Base-by-base conservation (phyloP, 2,797 vertebrate genomes). In the Arnoldichthys spilopterus region DNA sequence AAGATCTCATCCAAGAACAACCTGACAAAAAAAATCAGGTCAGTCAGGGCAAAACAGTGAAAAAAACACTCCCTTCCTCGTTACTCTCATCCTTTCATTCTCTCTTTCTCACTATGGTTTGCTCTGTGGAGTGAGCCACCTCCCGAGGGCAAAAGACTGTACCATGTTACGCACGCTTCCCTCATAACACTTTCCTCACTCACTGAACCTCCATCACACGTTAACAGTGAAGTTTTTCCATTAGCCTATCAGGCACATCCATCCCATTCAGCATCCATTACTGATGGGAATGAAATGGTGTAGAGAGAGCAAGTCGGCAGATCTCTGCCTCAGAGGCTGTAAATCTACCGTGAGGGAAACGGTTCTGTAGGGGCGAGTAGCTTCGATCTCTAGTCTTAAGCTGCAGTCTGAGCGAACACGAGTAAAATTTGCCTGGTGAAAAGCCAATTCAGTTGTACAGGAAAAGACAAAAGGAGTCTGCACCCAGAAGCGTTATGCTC, bases 11-110 rank as follows among this genome's bases (percentile, higher is more conserved):
- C 22, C 45, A 53, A 61, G 22, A 30, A 54, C 56, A 47, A 79
- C 34, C 68, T 82, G 83, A 68, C 63, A 30, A 89, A 84, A 85
- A 85, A 83, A 91, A 89, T 88, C 85, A 85, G 89, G 86, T 90
- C 82, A 82, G 61, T 67, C 24, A 67, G 80, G 74, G 72, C 68
- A 66, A 82, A 79, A 72, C 75, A 71, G 68, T 54, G 20, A 70
- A 70, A 53, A 75, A 84, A 66, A 53, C 77, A 82, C 82, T 82
- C 49, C 82, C 53, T 22, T 45, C 49, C 28, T 53, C 30, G 18
- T 68, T 45, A 72, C 24, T 67, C 37, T 54, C 30, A 49, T 54
- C 8, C 58, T 34, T 30, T 47, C 20, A 62, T 22, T 45, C 30
- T 20, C 51, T 64, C 61, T 58, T 26, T 43, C 24, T 22, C 67